phyloP scores from a whole-genome alignment of 2,888 invertebrate genomes.

The Lucinisca nassula region DNA sequence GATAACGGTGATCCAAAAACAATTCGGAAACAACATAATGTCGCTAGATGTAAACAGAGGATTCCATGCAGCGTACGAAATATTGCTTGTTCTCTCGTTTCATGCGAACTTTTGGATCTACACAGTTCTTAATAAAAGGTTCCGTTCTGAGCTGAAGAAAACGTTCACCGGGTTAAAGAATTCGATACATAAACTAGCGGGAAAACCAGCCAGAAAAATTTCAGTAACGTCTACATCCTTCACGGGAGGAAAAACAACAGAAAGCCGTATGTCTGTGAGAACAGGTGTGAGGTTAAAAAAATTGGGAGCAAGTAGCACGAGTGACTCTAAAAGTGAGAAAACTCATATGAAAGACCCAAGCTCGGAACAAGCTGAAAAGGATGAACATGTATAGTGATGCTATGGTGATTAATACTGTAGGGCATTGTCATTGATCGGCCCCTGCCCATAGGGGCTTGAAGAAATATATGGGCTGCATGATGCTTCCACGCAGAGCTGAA shows the following conservation, averaged over 20 bases:
- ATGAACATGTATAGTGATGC: not conserved
- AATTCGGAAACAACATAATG: not conserved
- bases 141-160: slow-evolving; percentile 7
- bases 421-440: too few species aligned
- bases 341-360: not conserved
- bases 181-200: not conserved
- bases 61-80: slow-evolving; percentile 35
- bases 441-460: too few species aligned
- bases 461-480: too few species aligned
- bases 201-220: not conserved
- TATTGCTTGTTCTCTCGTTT: slow-evolving; percentile 43
- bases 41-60: slow-evolving; percentile 28
- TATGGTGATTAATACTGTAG: too few species aligned
- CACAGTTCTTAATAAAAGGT: slow-evolving; percentile 28
- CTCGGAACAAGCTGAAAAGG: not conserved
- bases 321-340: not conserved
- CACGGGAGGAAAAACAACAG: not conserved
- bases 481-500: too few species aligned
- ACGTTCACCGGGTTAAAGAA: not conserved
- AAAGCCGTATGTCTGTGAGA: not conserved
- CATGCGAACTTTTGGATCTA: slow-evolving; percentile 67
- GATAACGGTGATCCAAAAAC: slow-evolving; percentile 13
- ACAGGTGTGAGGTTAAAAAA: not conserved
- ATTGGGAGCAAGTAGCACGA: not conserved
- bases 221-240: not conserved